phyloP scores from a whole-genome alignment of 2,888 invertebrate species.

The Colletes collaris region DNA sequence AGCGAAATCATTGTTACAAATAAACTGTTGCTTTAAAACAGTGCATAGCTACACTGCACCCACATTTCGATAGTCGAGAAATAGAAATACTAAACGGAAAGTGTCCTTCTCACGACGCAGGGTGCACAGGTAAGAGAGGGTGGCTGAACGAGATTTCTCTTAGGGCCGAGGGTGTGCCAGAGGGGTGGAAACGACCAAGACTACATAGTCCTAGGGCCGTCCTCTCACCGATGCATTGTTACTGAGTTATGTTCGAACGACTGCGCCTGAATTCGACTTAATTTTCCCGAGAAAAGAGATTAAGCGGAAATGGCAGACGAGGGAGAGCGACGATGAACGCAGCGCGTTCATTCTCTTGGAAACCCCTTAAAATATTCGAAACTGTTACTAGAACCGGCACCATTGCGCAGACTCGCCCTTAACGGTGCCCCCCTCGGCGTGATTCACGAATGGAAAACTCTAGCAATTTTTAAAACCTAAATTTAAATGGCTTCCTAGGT shows the following conservation, averaged over 20 bases:
- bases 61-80: neutral
- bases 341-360: conserved; percentile 61
- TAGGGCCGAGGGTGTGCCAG: conserved; percentile 8
- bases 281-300: conserved; percentile 76
- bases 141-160: conserved; percentile 43
- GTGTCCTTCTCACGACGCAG: conserved; percentile 16
- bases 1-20: no score
- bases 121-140: conserved; percentile 50
- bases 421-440: no score
- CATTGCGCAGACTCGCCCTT: conserved; percentile 15
- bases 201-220: conserved; percentile 34
- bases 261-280: conserved; percentile 74
- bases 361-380: conserved; percentile 72
- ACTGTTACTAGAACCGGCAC: conserved; percentile 60
- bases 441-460: no score
- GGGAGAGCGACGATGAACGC: conserved; percentile 58
- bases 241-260: conserved; percentile 71
- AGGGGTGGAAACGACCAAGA: conserved; percentile 21
- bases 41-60: no score
- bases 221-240: conserved; percentile 70
- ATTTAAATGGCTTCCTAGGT: no score
- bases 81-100: neutral
- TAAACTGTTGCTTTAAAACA: no score
- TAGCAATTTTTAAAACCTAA: no score
- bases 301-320: conserved; percentile 70